Percentiles rank a stretch among this genome's conserved stretches.
These are phyloP conservation scores for Autographa gamma DNA, from an alignment of 2,888 invertebrate genomes.

Conservation along the genomic window DNA sequence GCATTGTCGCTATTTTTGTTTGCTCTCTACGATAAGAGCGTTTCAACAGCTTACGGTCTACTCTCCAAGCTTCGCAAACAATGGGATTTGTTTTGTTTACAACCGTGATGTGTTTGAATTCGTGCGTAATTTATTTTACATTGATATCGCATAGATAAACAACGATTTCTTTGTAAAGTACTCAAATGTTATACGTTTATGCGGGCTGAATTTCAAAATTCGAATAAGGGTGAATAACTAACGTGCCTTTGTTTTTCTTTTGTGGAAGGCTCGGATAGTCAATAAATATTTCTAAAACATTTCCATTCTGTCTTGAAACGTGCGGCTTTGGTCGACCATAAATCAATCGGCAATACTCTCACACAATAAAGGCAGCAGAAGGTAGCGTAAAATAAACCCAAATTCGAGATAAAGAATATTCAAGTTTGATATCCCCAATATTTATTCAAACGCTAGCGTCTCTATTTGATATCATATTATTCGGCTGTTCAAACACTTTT, in stretches of 20 bases:
- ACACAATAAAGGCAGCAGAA: slow-evolving; percentile 48
- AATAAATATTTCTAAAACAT: slow-evolving; percentile 14
- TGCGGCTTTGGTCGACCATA: slow-evolving; percentile 27
- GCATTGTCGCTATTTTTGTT: slow-evolving; percentile 62
- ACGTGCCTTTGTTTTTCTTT: background rate
- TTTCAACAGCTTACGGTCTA: slow-evolving; percentile 64
- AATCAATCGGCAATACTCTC: slow-evolving; percentile 54
- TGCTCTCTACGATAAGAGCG: slow-evolving; percentile 62
- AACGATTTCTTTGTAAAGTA: slow-evolving; percentile 19
- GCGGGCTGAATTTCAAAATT: slow-evolving; percentile 8
- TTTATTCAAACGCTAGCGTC: slow-evolving; percentile 79
- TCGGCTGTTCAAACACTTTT: slow-evolving; percentile 83
- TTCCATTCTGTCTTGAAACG: slow-evolving; percentile 18
- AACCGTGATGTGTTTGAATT: slow-evolving; percentile 63
- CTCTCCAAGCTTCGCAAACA: slow-evolving; percentile 59
- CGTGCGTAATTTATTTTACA: slow-evolving; percentile 52
- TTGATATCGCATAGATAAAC: slow-evolving; percentile 38
- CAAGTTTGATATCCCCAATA: slow-evolving; percentile 70
- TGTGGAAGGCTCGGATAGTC: background rate
- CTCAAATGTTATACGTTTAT: slow-evolving; percentile 1
- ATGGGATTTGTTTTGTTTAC: slow-evolving; percentile 62
- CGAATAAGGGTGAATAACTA: background rate
- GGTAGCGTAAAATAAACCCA: slow-evolving; percentile 51
- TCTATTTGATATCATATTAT: slow-evolving; percentile 83
- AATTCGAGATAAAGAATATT: slow-evolving; percentile 63